Base-by-base conservation (phyloP, 2,888 invertebrate species). In the Ephialtes manifestator region DNA sequence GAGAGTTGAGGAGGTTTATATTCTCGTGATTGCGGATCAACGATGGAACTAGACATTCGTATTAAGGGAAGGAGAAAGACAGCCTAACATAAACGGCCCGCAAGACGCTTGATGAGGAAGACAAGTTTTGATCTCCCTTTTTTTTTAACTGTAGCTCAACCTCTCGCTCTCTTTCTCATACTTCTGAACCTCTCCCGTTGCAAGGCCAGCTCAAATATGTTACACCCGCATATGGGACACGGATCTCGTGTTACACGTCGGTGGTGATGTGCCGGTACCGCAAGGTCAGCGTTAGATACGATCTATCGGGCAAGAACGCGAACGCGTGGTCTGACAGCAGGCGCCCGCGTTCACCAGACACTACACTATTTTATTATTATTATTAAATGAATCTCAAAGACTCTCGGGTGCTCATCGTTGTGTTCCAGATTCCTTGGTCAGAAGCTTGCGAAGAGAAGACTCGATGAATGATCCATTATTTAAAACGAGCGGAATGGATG, bases 161-260 rank as follows among this genome's bases (percentile, higher is more conserved):
- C 3, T 53, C 3, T 79, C 28, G 24, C n/a, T 55, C 81, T 31
- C 46, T 83, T 75, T 80, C 15, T 46, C 72, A 67, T 67, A 46
- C 28, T 18, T 55, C 18, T 51, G 68, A 53, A 67, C 83, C 75
- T 80, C 81, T 82, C 83, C 72, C 70, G 80, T 76, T 80, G 70
- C 65, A 81, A 86, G 84, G 87, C 79, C 84, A 70, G 81, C 74
- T 87, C 77, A 89, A 88, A 86, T 87, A 87, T 87, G 88, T 87
- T 86, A 87, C 89, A 88, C 89, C 89, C 90, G 89, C 89, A 89
- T 90, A 90, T 89, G 87, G 90, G 90, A 89, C 91, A 88, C 89
- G 90, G 88, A 88, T 91, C 90, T 90, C 90, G 88, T 84, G 88
- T 91, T 91, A 89, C 91, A 87, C 60, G 81, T 81, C 77, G 80